Evolutionary conservation across 2,888 invertebrate species (phyloP), one percentile per base, ranked within the genome.

Genomic region (Melipona beecheii): DNA sequence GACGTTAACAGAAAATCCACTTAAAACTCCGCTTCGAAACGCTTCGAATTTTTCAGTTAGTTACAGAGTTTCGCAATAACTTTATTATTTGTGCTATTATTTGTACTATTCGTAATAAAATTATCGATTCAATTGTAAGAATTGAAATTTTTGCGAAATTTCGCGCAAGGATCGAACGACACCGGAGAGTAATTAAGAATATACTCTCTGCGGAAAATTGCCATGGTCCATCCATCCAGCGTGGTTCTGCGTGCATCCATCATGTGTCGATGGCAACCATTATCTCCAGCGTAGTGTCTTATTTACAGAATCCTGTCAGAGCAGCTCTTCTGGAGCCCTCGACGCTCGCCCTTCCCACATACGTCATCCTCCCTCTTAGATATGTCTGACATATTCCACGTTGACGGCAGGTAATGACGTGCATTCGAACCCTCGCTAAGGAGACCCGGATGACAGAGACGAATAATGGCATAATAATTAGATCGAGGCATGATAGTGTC

Each of bases 271-370:
- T 74, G 66, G 66, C 72, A 72, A 75, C 75, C 74, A 84, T 84
- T 84, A 84, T 84, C 72, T 72, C 74, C 21, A 56, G 31, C 15
- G 79, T 75, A 69, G 75, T 84, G 84, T 75, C 81, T 87, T 89
- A 89, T 86, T 89, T 89, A 84, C 80, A 79, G 83, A 84, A 76
- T 80, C 76, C 81, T 76, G 87, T 89, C 84, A 73, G 65, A 60
- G 31, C 60, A 71, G 69, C 71, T 58, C 80, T 85, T 65, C 81
- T 78, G 54, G 64, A 70, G 73, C 81, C 70, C 85, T 78, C 83
- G 24, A 5, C 52, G 56, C 27, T 77, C 74, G 43, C 71, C 78
- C 82, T 71, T 50, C 70, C 66, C 17, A 73, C 69, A 72, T 75
- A 60, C 65, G 77, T 79, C 75, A 80, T 75, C 78, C 71, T 78